Percentiles rank a stretch among this genome's conserved stretches.
phyloP scores from a whole-genome alignment of 1,140 invertebrate genomes.

The Lerema accius region DNA sequence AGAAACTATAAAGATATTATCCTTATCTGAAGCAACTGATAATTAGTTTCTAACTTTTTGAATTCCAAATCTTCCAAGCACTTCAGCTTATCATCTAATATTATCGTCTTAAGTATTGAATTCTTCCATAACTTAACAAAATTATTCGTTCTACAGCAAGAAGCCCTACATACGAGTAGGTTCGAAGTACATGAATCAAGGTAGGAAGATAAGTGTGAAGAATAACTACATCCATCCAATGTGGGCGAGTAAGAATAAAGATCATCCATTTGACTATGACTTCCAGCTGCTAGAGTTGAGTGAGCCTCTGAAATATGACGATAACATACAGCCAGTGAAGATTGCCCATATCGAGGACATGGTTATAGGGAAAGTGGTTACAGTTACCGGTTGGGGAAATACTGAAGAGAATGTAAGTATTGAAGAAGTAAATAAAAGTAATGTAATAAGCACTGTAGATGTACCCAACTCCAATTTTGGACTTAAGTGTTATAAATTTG shows the following conservation, averaged over 20 bases:
- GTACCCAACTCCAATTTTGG: too few species aligned
- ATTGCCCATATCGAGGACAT: constrained; percentile 69
- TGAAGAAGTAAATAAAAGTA: background rate
- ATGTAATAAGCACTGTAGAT: too few species aligned
- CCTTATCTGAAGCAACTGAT: too few species aligned
- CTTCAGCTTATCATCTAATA: too few species aligned
- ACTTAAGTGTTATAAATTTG: too few species aligned
- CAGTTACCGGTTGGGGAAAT: constrained; percentile 75
- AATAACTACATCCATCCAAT: constrained; percentile 54
- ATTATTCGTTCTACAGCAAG: constrained; percentile 56
- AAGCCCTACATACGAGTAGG: constrained; percentile 64
- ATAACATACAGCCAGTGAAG: constrained; percentile 64
- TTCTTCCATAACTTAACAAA: too few species aligned
- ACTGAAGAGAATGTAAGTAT: constrained; percentile 73
- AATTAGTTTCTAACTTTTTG: too few species aligned
- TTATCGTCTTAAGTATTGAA: too few species aligned
- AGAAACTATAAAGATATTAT: too few species aligned
- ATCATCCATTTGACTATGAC: constrained; percentile 71
- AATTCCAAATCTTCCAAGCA: too few species aligned
- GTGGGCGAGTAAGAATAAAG: constrained; percentile 59
- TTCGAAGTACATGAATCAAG: constrained; percentile 65
- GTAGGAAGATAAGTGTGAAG: constrained; percentile 48
- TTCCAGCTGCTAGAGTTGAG: constrained; percentile 64
- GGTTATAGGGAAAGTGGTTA: constrained; percentile 66
- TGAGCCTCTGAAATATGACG: constrained; percentile 56